Percentiles rank a stretch among this genome's conserved stretches.
phyloP scores from a whole-genome alignment of 2,888 invertebrate genomes.

The Meteorus colon region DNA sequence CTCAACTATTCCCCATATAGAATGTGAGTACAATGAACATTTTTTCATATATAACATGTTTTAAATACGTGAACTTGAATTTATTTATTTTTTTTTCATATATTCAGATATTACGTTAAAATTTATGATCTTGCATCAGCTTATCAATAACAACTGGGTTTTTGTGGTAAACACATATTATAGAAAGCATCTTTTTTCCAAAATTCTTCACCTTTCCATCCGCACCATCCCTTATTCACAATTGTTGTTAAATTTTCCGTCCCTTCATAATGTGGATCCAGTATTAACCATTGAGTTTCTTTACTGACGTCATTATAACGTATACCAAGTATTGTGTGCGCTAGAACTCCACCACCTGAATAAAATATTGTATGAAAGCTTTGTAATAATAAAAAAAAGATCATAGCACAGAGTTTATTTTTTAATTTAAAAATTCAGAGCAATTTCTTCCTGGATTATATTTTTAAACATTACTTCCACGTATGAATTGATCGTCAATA shows the following conservation, averaged over 20 bases:
- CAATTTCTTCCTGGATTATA: no score
- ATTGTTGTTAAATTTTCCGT: constrained; percentile 85
- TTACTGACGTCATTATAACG: constrained; percentile 88
- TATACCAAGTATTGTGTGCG: constrained; percentile 98
- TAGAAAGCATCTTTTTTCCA: constrained; percentile 97
- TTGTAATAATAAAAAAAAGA: constrained; percentile 11
- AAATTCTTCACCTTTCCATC: constrained; percentile 95
- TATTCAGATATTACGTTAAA: background rate
- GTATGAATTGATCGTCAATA: no score
- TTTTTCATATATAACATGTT: background rate
- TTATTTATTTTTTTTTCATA: background rate
- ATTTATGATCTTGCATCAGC: background rate
- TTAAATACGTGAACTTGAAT: background rate
- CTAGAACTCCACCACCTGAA: constrained; percentile 94
- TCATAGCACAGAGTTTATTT: no score
- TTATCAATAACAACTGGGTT: constrained; percentile 69
- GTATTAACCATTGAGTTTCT: constrained; percentile 91
- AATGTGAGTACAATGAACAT: background rate
- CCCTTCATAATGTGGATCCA: constrained; percentile 99
- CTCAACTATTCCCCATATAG: no score
- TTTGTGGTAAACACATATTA: constrained; percentile 95
- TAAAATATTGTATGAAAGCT: constrained; percentile 30
- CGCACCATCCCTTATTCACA: constrained; percentile 94
- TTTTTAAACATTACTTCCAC: no score
- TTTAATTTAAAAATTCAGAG: no score